These are phyloP conservation scores for Corythornis cristatus DNA, from an alignment of 2,113 vertebrate species.

Conservation along the genomic window DNA sequence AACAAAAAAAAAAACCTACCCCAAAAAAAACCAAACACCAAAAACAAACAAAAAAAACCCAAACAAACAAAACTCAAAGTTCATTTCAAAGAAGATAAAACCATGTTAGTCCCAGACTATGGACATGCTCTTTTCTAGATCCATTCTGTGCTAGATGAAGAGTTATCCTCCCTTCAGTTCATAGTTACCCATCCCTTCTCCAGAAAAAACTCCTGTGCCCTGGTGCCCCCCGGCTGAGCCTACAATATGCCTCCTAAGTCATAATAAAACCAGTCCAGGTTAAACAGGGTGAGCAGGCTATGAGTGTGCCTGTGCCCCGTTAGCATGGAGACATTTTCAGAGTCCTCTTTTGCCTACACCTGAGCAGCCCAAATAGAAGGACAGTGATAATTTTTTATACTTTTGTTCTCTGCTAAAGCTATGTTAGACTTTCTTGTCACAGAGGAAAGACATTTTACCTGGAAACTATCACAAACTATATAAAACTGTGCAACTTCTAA, in stretches of 20 bases:
- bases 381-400: background rate
- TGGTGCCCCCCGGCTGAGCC: background rate
- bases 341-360: background rate
- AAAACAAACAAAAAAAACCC: background rate
- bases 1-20: background rate
- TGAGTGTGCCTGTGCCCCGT: fast-evolving
- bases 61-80: background rate
- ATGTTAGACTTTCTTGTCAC: background rate
- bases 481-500: background rate
- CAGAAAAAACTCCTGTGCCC: background rate
- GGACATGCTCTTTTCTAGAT: background rate
- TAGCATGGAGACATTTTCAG: background rate
- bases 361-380: background rate
- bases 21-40: background rate
- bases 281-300: background rate
- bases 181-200: background rate
- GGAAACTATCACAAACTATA: background rate
- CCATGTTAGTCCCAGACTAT: background rate
- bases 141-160: background rate
- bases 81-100: background rate
- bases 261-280: background rate
- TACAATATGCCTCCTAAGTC: fast-evolving
- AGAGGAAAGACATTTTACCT: background rate
- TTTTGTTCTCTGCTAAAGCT: background rate
- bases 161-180: background rate